These are phyloP conservation scores for Aricia artaxerxes DNA, from an alignment of 2,888 invertebrate species.

Conservation along the genomic window DNA sequence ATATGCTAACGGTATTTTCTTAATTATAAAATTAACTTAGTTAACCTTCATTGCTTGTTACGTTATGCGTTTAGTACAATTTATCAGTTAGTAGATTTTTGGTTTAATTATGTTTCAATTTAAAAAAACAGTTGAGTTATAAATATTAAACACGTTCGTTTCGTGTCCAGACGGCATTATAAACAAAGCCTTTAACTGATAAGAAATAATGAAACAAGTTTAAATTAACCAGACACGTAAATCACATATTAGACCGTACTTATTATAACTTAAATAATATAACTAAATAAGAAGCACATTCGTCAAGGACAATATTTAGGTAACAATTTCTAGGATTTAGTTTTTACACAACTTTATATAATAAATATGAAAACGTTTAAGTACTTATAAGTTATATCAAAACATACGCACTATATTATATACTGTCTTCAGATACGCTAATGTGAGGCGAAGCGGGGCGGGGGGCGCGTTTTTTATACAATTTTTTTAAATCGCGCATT, in stretches of 20 bases:
- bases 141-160: not conserved
- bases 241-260: not conserved
- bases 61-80: not conserved
- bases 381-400: no score
- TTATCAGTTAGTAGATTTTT: not conserved
- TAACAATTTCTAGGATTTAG: no score
- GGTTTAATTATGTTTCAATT: slow-evolving; percentile 8
- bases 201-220: slow-evolving; percentile 21
- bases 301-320: not conserved
- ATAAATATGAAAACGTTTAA: no score
- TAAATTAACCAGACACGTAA: slow-evolving; percentile 14
- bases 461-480: no score
- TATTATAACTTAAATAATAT: not conserved
- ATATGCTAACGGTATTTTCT: not conserved
- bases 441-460: no score
- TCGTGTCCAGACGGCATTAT: slow-evolving; percentile 21
- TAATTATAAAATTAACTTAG: no score
- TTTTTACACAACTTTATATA: no score
- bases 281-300: not conserved
- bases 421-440: no score
- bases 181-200: not conserved
- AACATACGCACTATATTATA: no score
- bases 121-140: not conserved
- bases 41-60: no score
- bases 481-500: no score